These are phyloP conservation scores for Bettongia penicillata DNA, from an alignment of 2,113 vertebrate species.

Conservation along the genomic window DNA sequence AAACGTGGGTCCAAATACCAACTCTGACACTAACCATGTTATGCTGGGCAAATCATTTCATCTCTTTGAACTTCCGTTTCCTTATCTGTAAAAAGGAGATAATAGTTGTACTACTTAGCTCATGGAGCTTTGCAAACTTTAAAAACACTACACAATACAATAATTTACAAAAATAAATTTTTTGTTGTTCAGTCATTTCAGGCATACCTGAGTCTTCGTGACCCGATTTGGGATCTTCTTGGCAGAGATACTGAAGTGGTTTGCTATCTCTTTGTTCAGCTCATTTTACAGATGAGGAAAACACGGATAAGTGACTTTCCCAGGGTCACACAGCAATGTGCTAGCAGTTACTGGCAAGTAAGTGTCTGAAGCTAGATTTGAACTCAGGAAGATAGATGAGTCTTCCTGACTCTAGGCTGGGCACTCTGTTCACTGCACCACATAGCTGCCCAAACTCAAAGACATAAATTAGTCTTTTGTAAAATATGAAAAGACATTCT, in stretches of 20 bases:
- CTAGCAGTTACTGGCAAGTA: too few species aligned
- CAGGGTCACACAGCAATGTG: too few species aligned
- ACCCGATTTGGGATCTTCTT: not conserved
- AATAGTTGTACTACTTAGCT: not conserved
- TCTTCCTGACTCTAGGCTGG: not conserved
- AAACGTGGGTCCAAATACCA: not conserved
- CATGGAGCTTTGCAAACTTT: not conserved
- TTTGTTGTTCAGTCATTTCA: not conserved
- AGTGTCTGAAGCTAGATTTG: not conserved
- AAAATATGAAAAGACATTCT: not conserved
- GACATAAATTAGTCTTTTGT: not conserved
- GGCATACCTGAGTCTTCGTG: not conserved
- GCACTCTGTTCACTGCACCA: not conserved
- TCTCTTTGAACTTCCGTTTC: not conserved
- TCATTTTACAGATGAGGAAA: not conserved
- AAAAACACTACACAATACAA: not conserved
- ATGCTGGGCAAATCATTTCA: not conserved
- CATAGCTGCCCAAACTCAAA: not conserved
- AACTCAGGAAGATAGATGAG: not conserved
- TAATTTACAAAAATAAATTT: not conserved
- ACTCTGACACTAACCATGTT: not conserved
- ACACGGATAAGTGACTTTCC: too few species aligned
- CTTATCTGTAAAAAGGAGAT: not conserved
- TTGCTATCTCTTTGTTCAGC: not conserved
- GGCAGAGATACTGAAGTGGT: not conserved